These are phyloP conservation scores for Eulemur rufifrons DNA, from an alignment of 2,113 vertebrate genomes.

Conservation along the genomic window DNA sequence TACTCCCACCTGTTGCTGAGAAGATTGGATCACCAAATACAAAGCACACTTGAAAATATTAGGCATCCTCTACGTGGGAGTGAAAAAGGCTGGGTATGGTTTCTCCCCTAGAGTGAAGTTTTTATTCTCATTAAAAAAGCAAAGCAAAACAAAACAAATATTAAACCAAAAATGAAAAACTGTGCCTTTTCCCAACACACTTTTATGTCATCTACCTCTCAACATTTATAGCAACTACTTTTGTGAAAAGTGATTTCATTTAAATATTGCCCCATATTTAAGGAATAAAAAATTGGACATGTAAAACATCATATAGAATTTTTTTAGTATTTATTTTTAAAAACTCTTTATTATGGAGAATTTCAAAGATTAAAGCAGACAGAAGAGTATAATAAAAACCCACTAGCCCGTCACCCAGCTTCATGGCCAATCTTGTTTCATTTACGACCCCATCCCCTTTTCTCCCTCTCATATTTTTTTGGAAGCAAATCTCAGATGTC, in stretches of 20 bases:
- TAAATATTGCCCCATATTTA: not conserved
- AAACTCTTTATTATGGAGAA: not conserved
- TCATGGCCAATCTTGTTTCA: not conserved
- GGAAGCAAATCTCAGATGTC: not conserved
- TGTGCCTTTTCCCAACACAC: not conserved
- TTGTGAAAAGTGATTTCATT: not conserved
- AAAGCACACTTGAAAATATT: not conserved
- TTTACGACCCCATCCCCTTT: not conserved
- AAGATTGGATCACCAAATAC: not conserved
- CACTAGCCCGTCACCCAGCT: not conserved
- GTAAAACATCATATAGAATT: not conserved
- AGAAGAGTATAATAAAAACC: not conserved
- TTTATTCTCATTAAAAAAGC: not conserved
- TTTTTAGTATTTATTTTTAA: slow-evolving; percentile 15
- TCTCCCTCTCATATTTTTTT: not conserved
- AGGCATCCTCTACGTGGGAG: not conserved
- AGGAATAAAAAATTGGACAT: not conserved
- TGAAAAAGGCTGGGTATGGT: not conserved
- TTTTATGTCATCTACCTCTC: not conserved
- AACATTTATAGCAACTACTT: not conserved
- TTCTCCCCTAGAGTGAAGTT: not conserved
- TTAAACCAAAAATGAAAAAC: not conserved
- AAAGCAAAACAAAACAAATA: not conserved
- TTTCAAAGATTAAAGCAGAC: not conserved
- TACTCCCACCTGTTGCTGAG: not conserved